Evolutionary conservation across 2,113 vertebrate genomes (phyloP).

Genomic region (Strigops habroptila): DNA sequence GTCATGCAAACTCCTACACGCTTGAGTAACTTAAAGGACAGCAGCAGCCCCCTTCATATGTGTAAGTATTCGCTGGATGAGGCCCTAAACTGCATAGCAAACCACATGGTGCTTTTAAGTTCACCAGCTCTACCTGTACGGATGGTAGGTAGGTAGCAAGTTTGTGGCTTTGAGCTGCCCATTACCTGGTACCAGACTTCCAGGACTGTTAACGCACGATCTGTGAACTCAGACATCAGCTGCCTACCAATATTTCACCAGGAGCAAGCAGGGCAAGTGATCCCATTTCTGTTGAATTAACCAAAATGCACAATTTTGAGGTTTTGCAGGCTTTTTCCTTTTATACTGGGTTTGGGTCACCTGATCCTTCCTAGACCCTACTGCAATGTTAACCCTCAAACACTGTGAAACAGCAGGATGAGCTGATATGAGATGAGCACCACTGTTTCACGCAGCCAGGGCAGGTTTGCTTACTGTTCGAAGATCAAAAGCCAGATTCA

Average conservation of each 20-base stretch:
- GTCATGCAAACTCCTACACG: not conserved
- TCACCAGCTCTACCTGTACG: not conserved
- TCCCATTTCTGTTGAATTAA: not conserved
- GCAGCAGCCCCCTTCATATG: not conserved
- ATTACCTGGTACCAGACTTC: not conserved
- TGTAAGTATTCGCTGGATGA: rapidly evolving
- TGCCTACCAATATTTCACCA: not conserved
- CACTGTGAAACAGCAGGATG: rapidly evolving
- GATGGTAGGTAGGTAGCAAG: not conserved
- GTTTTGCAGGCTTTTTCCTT: not conserved
- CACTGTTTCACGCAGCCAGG: not conserved
- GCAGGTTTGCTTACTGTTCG: not conserved
- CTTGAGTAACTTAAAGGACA: not conserved
- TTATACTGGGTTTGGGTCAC: not conserved
- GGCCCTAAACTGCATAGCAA: not conserved
- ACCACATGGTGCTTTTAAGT: not conserved
- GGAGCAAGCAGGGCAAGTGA: not conserved
- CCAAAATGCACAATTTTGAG: not conserved
- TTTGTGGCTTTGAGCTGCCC: not conserved
- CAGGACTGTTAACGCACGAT: not conserved
- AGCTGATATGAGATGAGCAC: not conserved
- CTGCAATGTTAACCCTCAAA: not conserved
- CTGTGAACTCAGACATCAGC: not conserved
- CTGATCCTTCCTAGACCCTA: not conserved
- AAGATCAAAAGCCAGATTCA: not conserved